Conservation (phyloP, 2,113 vertebrate species). For the Oreochromis tanganicae region DNA sequence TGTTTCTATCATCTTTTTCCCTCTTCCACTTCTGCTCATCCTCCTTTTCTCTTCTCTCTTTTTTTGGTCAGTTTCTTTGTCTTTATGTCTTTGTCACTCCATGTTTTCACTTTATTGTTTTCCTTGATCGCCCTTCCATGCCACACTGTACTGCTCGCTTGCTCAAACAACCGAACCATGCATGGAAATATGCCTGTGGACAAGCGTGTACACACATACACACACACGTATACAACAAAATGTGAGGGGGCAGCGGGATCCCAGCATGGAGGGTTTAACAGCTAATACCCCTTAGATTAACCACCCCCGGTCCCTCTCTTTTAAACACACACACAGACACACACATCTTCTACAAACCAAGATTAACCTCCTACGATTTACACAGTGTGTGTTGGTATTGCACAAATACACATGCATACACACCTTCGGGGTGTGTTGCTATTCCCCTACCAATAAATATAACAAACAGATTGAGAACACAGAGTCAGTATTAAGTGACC, state of each 20-base stretch:
- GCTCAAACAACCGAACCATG: slow-evolving; percentile 15
- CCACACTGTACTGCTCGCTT: slow-evolving; percentile 1
- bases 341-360: slow-evolving; percentile 49
- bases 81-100: background rate
- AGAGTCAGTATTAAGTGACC: slow-evolving; percentile 53
- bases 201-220: slow-evolving; percentile 11
- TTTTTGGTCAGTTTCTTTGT: background rate
- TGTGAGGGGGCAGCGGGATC: slow-evolving; percentile 67
- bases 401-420: slow-evolving; percentile 4
- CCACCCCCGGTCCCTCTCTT: slow-evolving; percentile 61
- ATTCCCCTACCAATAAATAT: slow-evolving; percentile 44
- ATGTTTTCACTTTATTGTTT: slow-evolving; percentile 19
- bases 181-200: slow-evolving; percentile 50
- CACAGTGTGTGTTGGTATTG: slow-evolving; percentile 47
- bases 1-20: background rate
- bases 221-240: slow-evolving; percentile 26
- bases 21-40: background rate
- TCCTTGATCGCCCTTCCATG: slow-evolving; percentile 15
- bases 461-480: slow-evolving; percentile 42
- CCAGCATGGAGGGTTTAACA: slow-evolving; percentile 71
- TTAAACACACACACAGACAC: slow-evolving; percentile 10
- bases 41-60: background rate
- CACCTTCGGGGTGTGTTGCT: slow-evolving; percentile 45
- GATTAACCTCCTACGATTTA: slow-evolving; percentile 68
- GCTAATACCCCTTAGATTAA: slow-evolving; percentile 75